Base-by-base conservation (phyloP, 2,113 vertebrate genomes). In the Oncorhynchus gorbuscha region DNA sequence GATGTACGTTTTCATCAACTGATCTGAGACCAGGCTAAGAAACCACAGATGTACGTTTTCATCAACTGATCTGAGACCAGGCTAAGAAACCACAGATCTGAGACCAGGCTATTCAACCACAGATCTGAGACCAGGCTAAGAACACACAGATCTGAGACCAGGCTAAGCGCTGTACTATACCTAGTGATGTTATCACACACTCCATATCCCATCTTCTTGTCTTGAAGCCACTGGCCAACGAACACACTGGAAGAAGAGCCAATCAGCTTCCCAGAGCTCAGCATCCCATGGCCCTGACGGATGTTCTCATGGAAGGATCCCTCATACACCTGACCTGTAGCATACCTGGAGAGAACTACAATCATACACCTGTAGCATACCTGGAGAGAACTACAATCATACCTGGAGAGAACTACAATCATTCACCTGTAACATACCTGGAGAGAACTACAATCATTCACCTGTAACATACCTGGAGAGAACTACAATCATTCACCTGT, bases 171-270 rank as follows among this genome's bases (percentile, higher is more conserved):
- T 5, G 6, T 24, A 14, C 24, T 76, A 28, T 92, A 98, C 98
- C 95, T 96, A 73, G 96, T 98, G 88, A 99, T 97, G 89, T 98
- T 95, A 87, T 99, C 97, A 66, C 94, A 95, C 67, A 99, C 95
- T 4, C 98, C 98, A 51, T 99, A 99, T 32, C 97, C 98, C 5
- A 91, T 93, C 90, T 96, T 99, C 92, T 91, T 96, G 92, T 97
- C 97, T 72, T 95, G 92, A 32, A 95, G 85, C 98, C 98, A 99
- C 14, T 97, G 96, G 22, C 98, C 98, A 74, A 99, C 95, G 89
- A 98, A 99, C 92, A 99, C 96, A 22, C 97, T 97, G 78, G 97
- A 95, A 73, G 94, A 97, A 22, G 93, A 92, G 5, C 94, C 95
- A n/a, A 92, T 94, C 81, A 96, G 78, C 76, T 95, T 97, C 20